These are phyloP conservation scores for Callocephalon fimbriatum DNA, from an alignment of 2,113 vertebrate species.

Conservation along the genomic window DNA sequence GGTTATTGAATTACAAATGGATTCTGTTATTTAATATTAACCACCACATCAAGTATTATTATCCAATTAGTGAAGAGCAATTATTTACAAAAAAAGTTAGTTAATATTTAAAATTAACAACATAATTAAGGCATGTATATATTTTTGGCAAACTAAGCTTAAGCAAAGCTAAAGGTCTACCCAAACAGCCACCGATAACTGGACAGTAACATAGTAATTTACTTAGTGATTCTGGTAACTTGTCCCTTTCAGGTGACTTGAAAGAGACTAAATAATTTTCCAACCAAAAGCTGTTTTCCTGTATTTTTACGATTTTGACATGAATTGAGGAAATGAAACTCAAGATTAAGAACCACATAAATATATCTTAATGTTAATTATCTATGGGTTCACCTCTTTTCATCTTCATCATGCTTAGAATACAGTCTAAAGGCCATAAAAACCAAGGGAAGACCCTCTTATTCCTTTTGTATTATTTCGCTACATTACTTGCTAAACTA, in stretches of 20 bases:
- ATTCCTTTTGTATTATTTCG: not conserved
- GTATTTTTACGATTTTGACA: not conserved
- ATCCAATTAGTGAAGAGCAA: constrained; percentile 27
- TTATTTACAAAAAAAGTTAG: constrained; percentile 14
- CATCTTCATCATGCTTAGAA: not conserved
- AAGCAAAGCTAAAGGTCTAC: not conserved
- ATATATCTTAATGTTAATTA: not conserved
- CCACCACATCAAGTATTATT: constrained; percentile 16
- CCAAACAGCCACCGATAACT: not conserved
- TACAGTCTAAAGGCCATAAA: not conserved
- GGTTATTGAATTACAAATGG: constrained; percentile 60
- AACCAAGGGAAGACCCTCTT: not conserved
- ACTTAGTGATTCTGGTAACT: not conserved
- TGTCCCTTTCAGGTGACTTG: not conserved
- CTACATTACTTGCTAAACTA: not conserved
- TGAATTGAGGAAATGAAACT: not conserved
- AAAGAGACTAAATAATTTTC: not conserved
- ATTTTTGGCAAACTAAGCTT: not conserved
- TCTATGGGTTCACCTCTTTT: not conserved
- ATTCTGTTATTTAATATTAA: constrained; percentile 31
- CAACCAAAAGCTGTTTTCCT: not conserved
- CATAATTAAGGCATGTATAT: not conserved
- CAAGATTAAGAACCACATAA: not conserved
- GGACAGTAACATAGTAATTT: not conserved
- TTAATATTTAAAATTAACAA: not conserved